Percentiles rank a stretch among this genome's conserved stretches.
Evolutionary conservation across 2,797 vertebrate species (phyloP).

Genomic region (Melanotaenia nigrans): DNA sequence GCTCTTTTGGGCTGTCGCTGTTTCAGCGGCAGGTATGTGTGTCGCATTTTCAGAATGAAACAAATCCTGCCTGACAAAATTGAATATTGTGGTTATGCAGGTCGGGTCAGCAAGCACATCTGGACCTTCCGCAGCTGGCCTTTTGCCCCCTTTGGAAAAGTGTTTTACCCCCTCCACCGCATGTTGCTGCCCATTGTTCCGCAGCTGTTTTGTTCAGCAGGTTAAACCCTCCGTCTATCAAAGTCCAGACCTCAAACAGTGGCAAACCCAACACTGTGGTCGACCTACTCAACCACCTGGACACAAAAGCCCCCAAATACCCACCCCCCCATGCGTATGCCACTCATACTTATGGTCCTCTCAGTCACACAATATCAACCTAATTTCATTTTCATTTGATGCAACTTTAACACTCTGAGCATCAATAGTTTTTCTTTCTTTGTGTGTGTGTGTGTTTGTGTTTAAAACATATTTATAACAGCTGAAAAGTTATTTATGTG

Average conservation of each 20-base stretch:
- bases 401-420: not conserved
- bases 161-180: constrained; percentile 26
- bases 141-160: constrained; percentile 54
- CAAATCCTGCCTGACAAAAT: constrained; percentile 27
- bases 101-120: constrained; percentile 37
- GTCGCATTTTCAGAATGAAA: constrained; percentile 73
- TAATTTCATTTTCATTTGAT: not conserved
- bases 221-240: constrained; percentile 25
- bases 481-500: not conserved
- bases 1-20: constrained; percentile 80
- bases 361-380: constrained; percentile 14
- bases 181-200: constrained; percentile 45
- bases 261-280: constrained; percentile 29
- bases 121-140: constrained; percentile 61
- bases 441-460: not conserved
- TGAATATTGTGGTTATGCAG: not conserved
- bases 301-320: constrained; percentile 32
- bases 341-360: constrained; percentile 25
- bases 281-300: constrained; percentile 48
- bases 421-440: not conserved
- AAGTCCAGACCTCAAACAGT: constrained; percentile 22
- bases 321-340: constrained; percentile 3
- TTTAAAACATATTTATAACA: not conserved
- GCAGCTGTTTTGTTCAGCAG: constrained; percentile 26
- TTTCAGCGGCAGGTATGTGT: constrained; percentile 74